These are phyloP conservation scores for Drosophila orosa DNA, from an alignment of 1,140 invertebrate species.

Conservation along the genomic window DNA sequence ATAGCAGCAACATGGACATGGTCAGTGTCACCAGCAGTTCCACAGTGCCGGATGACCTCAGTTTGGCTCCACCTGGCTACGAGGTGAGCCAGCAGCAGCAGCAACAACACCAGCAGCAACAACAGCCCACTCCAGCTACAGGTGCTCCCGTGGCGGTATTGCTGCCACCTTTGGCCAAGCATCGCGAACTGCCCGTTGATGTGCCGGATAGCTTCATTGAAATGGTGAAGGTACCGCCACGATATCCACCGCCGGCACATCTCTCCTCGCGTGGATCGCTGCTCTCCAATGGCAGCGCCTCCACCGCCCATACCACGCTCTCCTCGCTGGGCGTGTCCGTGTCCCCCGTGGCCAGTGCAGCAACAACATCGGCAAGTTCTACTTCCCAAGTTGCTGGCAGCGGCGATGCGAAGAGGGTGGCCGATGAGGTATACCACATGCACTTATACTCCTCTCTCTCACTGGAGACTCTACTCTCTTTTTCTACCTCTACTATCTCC, in stretches of 20 bases:
- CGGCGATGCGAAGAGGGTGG: slow-evolving; percentile 35
- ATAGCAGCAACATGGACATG: slow-evolving; percentile 44
- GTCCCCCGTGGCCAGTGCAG: slow-evolving; percentile 12
- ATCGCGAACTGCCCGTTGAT: slow-evolving; percentile 90
- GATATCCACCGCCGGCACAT: slow-evolving; percentile 87
- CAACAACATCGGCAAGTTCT: slow-evolving; percentile 15
- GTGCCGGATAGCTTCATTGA: slow-evolving; percentile 91
- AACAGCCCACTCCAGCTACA: slow-evolving; percentile 16
- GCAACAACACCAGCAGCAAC: slow-evolving; percentile 36
- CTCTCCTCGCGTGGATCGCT: slow-evolving; percentile 75
- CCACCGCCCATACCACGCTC: slow-evolving; percentile 73
- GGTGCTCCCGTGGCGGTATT: slow-evolving; percentile 18
- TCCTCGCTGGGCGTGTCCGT: slow-evolving; percentile 55
- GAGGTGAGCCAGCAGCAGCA: slow-evolving; percentile 47
- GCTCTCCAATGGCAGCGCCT: slow-evolving; percentile 68
- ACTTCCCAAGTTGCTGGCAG: slow-evolving; percentile 26
- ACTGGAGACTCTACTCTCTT: slow-evolving; percentile 9
- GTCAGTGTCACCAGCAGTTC: slow-evolving; percentile 45
- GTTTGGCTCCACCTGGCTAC: slow-evolving; percentile 62
- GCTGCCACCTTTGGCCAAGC: slow-evolving; percentile 67
- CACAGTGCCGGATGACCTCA: slow-evolving; percentile 61
- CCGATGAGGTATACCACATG: slow-evolving; percentile 52
- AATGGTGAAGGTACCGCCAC: slow-evolving; percentile 89
- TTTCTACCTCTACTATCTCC: slow-evolving; percentile 6
- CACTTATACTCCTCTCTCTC: slow-evolving; percentile 40